Evolutionary conservation across 2,797 vertebrate species (phyloP).

Genomic region (Urocyon cinereoargenteus): DNA sequence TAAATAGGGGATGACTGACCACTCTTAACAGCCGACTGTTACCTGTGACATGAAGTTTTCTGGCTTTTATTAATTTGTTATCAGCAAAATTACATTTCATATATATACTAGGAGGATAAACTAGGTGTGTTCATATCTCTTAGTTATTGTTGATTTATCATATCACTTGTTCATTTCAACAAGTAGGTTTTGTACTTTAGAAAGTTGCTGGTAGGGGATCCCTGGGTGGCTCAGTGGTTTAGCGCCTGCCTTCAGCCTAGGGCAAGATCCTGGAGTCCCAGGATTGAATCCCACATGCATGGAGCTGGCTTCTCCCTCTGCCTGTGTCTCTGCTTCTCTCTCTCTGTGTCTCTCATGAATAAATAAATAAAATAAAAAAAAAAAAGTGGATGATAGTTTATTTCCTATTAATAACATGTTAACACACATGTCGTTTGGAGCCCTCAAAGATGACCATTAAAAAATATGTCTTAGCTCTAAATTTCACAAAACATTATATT

Average conservation of each 20-base stretch:
- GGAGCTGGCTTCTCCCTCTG: too few relatives aligned
- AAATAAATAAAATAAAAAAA: too few relatives aligned
- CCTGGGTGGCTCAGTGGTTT: too few relatives aligned
- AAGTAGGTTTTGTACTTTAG: background rate
- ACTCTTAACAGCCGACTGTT: background rate
- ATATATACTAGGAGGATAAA: background rate
- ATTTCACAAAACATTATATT: background rate
- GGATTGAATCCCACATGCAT: too few relatives aligned
- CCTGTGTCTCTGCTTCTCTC: too few relatives aligned
- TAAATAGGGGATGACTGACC: background rate
- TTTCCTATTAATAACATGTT: background rate
- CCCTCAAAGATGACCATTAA: background rate
- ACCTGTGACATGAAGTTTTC: background rate
- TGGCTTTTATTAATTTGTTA: conserved; percentile 4
- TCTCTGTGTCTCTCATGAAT: too few relatives aligned
- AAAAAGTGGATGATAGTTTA: background rate
- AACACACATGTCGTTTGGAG: background rate
- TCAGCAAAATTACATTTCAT: background rate
- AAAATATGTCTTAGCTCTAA: background rate
- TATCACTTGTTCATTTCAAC: background rate
- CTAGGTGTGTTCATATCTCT: background rate
- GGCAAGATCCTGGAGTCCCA: too few relatives aligned
- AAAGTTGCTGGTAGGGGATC: background rate
- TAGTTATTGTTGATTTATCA: background rate
- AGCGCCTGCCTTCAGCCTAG: too few relatives aligned